Evolutionary conservation across 2,797 vertebrate genomes (phyloP), one percentile per base, ranked within the genome.

Genomic region (Poecilia gillii): DNA sequence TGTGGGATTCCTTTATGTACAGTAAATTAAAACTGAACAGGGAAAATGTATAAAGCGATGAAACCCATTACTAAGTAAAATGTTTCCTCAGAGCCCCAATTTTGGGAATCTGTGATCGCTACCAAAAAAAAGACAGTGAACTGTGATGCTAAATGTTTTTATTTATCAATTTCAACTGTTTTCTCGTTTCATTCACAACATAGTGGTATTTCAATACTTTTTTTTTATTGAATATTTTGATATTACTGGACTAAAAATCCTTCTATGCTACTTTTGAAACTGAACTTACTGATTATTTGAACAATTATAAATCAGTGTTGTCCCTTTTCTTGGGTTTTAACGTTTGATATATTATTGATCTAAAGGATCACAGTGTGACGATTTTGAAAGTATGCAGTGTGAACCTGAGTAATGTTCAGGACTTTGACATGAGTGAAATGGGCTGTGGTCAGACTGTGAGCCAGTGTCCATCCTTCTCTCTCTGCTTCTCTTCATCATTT

Each of bases 341-440:
- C 68, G 23, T 64, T 11, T 9, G 25, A 14, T 70, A 68, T 0
- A 33, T 70, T 3, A 1, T 81, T 68, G 14, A 68, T 73, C 74
- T 76, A 74, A 20, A 39, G 39, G 20, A n/a, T 46, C 33, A 51
- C 46, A 28, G 33, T 51, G 25, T 57, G 6, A 12, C 62, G 36
- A 72, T 73, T 80, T 25, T 55, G 41, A 49, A 74, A 74, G 46
- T 25, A 13, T 47, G 20, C 16, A 76, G 77, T 39, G 84, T 73
- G 79, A 84, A 85, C 9, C 66, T 77, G 91, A 92, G 80, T 90
- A 88, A 92, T 91, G 89, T 84, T 76, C 68, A 51, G 59, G 68
- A 76, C 49, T 72, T 55, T 89, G 87, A 91, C 88, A 86, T 84
- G 72, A 81, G 82, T 83, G 88, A 84, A 93, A 93, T 88, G 74